A percentile compares a stretch with the other conserved stretches of the same genome.
phyloP scores from a whole-genome alignment of 53 echinoderm and acorn worm genomes.

The Apostichopus leukothele region DNA sequence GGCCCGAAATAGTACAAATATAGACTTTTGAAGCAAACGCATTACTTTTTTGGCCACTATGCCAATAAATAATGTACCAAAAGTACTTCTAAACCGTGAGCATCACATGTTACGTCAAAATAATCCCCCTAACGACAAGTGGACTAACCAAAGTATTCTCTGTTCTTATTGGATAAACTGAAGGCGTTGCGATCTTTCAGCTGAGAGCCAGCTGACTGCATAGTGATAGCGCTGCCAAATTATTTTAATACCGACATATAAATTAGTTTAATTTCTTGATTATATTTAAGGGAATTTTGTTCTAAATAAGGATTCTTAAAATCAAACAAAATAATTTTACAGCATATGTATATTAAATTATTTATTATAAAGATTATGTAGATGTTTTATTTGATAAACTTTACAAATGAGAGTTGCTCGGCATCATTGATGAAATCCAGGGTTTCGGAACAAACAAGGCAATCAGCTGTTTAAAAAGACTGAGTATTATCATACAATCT shows the following conservation, averaged over 20 bases:
- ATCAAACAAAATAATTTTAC: no score
- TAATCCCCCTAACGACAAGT: slow-evolving; percentile 14
- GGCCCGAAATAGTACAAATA: no score
- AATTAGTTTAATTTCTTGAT: neutral
- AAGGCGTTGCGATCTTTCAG: neutral
- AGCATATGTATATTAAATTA: no score
- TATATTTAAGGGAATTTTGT: no score
- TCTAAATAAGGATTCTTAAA: no score
- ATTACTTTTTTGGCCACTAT: no score
- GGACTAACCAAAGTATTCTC: neutral
- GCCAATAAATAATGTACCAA: no score
- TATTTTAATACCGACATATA: neutral
- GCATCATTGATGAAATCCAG: neutral
- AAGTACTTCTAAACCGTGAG: no score
- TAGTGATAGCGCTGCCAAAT: neutral
- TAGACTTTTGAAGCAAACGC: no score
- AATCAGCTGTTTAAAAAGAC: slow-evolving; percentile 20
- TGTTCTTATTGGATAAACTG: neutral
- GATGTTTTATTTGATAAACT: neutral
- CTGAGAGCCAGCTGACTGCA: neutral
- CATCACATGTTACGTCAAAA: neutral
- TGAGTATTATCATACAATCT: neutral
- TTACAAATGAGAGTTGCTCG: neutral
- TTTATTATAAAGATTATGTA: no score
- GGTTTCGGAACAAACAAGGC: slow-evolving; percentile 9